These are phyloP conservation scores for Meloidogyne floridensis DNA, from an alignment of 1,140 invertebrate species.

Conservation along the genomic window DNA sequence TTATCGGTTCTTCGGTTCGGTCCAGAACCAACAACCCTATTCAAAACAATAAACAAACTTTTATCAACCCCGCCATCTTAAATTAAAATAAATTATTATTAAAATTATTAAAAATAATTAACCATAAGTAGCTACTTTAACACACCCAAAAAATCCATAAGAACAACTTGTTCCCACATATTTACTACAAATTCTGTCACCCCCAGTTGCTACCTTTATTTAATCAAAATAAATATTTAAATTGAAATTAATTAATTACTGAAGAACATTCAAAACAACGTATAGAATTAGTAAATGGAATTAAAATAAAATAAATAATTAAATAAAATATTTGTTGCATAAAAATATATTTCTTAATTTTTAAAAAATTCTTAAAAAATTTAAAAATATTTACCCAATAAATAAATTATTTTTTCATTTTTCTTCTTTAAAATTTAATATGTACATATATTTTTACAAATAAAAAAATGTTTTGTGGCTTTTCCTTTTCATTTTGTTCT, in stretches of 20 bases:
- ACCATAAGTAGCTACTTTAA: constrained; percentile 45
- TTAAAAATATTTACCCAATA: background rate
- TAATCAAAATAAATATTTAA: constrained; percentile 12
- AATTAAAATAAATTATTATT: background rate
- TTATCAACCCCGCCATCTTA: constrained; percentile 54
- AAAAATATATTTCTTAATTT: background rate
- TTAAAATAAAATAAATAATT: background rate
- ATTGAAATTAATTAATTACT: background rate
- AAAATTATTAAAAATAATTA: background rate
- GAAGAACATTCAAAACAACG: constrained; percentile 45
- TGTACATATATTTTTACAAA: background rate
- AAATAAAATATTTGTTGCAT: constrained; percentile 3
- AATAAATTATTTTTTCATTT: constrained; percentile 20
- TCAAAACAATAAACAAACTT: constrained; percentile 35
- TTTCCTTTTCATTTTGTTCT: background rate
- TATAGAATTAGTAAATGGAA: constrained; percentile 34
- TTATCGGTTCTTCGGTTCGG: too few species aligned
- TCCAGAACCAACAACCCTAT: too few species aligned
- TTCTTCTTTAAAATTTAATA: background rate
- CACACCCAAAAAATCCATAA: constrained; percentile 53
- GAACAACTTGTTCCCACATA: constrained; percentile 43
- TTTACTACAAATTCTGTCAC: constrained; percentile 30
- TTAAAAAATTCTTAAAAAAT: background rate
- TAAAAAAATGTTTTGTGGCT: background rate
- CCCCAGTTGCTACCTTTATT: background rate